Evolutionary conservation across 1,140 invertebrate species (phyloP).

Genomic region (Chymomyza costata): DNA sequence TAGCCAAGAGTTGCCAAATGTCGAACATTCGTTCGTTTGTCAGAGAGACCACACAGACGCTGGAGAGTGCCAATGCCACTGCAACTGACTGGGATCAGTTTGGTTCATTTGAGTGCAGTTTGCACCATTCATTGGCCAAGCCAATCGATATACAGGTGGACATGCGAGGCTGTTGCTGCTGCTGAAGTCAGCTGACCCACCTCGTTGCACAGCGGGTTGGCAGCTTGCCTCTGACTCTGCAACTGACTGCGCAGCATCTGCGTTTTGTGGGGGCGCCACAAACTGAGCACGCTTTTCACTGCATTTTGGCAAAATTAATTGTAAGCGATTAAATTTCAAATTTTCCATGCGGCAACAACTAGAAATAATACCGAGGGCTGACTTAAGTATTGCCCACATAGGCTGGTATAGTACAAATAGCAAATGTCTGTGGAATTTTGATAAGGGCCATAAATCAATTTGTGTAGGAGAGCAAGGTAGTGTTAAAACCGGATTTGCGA

Average conservation of each 20-base stretch:
- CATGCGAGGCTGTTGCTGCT: slow-evolving; percentile 35
- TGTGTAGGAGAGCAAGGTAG: no score
- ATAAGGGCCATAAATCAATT: no score
- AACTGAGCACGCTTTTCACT: slow-evolving; percentile 23
- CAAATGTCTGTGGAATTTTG: neutral
- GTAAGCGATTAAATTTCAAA: slow-evolving; percentile 72
- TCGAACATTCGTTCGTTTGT: slow-evolving; percentile 51
- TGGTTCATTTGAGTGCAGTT: no score
- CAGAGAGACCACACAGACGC: no score
- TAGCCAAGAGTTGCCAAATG: slow-evolving; percentile 65
- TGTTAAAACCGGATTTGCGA: no score
- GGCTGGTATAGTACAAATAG: neutral
- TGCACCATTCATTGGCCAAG: slow-evolving; percentile 8
- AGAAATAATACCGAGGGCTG: neutral
- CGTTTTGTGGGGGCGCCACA: slow-evolving; percentile 33
- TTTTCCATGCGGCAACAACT: slow-evolving; percentile 60
- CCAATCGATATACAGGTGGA: slow-evolving; percentile 62
- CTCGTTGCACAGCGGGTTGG: slow-evolving; percentile 55
- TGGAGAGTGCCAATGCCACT: no score
- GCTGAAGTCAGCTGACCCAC: slow-evolving; percentile 43
- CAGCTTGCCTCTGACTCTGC: no score
- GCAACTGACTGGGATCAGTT: no score
- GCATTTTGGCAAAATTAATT: slow-evolving; percentile 66
- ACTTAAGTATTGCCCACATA: neutral
- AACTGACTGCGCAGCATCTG: slow-evolving; percentile 39